Base-by-base conservation (phyloP, 2,888 invertebrate species). In the Metacarcinus magister region DNA sequence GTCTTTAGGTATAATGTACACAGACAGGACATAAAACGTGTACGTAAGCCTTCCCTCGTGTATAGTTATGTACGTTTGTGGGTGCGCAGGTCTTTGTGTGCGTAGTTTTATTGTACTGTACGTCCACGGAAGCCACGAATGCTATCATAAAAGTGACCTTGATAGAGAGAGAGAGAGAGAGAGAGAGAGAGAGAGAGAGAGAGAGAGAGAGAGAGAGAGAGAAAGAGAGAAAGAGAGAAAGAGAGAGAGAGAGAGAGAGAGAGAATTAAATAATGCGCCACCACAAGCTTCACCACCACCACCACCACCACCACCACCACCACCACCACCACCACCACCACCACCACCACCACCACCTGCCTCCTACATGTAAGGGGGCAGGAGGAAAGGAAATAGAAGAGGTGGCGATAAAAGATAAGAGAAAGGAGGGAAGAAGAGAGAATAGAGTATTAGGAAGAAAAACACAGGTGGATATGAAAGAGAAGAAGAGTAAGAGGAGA, bases 101-200 rank as follows among this genome's bases (percentile, higher is more conserved):
- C 5, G 67, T 67, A n/a, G 67, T 67, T 1, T 67, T 0, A 23
- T 0, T 67, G 13, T 67, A 13, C n/a, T 67, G n/a, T 54, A 54
- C 54, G 54, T 16, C 54, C 3, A 7, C 54, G 16, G 67, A 48
- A 67, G 67, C 67, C 67, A 67, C n/a, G 67, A 67, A 67, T 67
- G 23, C 67, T 23, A 67, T 67, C n/a, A 67, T 67, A 16, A n/a
- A 19, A n/a, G 1, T 67, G 67, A 23, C 13, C 3, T 7, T 46
- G 4, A 46, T 4, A 46, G 10, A 60, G 60, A 60, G 60, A 60
- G 60, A 60, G 60, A 60, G 67, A 19, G 67, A 67, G 67, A 67
- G 67, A 67, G 67, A 67, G 67, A 67, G 67, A 67, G 67, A 67
- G 67, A 67, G 67, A 67, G 67, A 67, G 67, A 67, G 67, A 67